These are phyloP conservation scores for Chymomyza amoena DNA, from an alignment of 2,888 invertebrate genomes.

Conservation along the genomic window DNA sequence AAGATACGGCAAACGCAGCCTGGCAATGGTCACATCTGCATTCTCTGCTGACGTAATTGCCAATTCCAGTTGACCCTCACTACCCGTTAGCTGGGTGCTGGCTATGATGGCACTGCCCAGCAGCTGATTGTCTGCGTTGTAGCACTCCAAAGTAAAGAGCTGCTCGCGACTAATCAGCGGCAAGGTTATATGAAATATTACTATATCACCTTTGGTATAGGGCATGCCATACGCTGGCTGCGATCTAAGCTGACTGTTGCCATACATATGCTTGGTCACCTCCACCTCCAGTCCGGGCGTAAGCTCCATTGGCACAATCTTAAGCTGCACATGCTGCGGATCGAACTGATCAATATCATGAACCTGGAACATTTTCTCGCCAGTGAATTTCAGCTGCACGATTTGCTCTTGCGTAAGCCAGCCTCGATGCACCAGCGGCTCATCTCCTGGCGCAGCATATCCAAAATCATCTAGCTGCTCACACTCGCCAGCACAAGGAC, in stretches of 20 bases:
- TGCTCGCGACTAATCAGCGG: constrained; percentile 55
- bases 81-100: constrained; percentile 87
- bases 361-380: constrained; percentile 85
- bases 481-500: constrained; percentile 45
- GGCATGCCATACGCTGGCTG: constrained; percentile 65
- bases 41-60: constrained; percentile 83
- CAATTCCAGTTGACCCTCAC: constrained; percentile 86
- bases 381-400: constrained; percentile 88
- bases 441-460: constrained; percentile 28
- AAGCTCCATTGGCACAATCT: constrained; percentile 75
- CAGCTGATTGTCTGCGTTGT: constrained; percentile 79
- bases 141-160: constrained; percentile 59
- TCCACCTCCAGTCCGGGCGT: constrained; percentile 63
- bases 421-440: constrained; percentile 84
- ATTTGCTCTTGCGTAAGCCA: constrained; percentile 88
- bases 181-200: constrained; percentile 74
- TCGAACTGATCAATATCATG: constrained; percentile 80
- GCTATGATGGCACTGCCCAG: constrained; percentile 92
- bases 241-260: constrained; percentile 61
- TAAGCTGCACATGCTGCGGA: constrained; percentile 78
- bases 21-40: constrained; percentile 88
- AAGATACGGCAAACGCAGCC: constrained; percentile 83
- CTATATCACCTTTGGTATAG: constrained; percentile 67
- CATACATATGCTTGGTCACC: constrained; percentile 69
- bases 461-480: constrained; percentile 52